Evolutionary conservation across 2,797 vertebrate species (phyloP).

Genomic region (Halcyon leucocephala): DNA sequence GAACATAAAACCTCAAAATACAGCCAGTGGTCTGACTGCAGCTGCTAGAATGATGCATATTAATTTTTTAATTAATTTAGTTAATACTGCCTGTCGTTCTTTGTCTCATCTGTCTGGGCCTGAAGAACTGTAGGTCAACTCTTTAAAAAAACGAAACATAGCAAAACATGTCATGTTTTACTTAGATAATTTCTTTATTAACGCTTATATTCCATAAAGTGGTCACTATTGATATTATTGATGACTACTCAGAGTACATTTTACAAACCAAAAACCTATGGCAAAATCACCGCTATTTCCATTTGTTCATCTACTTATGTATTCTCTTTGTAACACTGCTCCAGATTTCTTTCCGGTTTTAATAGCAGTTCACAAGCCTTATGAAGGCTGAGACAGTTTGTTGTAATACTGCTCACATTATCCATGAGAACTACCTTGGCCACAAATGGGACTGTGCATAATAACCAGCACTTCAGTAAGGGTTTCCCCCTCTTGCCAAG

Average conservation of each 20-base stretch:
- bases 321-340: not conserved
- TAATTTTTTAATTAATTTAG: too few species aligned
- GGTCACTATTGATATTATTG: not conserved
- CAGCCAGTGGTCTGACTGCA: not conserved
- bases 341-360: not conserved
- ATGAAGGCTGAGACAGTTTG: not conserved
- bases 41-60: not conserved
- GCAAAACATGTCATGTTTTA: not conserved
- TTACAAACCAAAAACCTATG: not conserved
- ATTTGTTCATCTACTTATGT: not conserved
- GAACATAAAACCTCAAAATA: conserved; percentile 5
- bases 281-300: not conserved
- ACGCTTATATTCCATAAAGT: not conserved
- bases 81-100: not conserved
- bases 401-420: not conserved
- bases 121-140: not conserved
- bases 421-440: not conserved
- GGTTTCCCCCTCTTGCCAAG: not conserved
- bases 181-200: not conserved
- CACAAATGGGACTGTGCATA: not conserved
- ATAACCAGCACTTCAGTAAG: conserved; percentile 15
- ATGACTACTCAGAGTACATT: not conserved
- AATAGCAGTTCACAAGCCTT: not conserved
- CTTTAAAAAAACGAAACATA: not conserved
- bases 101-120: not conserved